Percentiles rank a stretch among this genome's conserved stretches.
Evolutionary conservation across 37 sponge, comb jelly and placozoan genomes (phyloP).

Genomic region (Chondrilla cf. caribensis): DNA sequence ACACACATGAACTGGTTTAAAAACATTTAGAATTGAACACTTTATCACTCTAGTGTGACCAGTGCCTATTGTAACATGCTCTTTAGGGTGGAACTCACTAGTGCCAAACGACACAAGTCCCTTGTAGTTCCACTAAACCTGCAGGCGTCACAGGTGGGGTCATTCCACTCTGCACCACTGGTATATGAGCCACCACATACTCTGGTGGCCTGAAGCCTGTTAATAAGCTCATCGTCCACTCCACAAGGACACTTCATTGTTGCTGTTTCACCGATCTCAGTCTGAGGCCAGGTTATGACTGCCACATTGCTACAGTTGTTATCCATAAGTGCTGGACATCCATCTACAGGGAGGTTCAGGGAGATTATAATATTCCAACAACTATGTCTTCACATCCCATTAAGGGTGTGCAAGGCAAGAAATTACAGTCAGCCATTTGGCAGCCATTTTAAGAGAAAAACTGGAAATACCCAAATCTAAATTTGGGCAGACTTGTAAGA

Average conservation of each 20-base stretch:
- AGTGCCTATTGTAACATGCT: no score
- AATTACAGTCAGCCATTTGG: no score
- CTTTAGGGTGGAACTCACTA: conserved; percentile 34
- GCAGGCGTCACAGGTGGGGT: conserved; percentile 18
- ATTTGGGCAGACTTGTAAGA: no score
- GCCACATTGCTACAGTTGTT: background rate
- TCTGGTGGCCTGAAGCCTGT: conserved; percentile 21
- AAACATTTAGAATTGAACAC: no score
- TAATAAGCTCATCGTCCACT: background rate
- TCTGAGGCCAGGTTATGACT: conserved; percentile 30
- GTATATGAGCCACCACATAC: conserved; percentile 44
- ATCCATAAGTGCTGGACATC: background rate
- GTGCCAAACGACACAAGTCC: conserved; percentile 27
- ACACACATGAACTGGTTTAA: no score
- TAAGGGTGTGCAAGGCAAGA: no score
- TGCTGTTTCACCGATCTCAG: conserved; percentile 27
- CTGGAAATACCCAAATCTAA: no score
- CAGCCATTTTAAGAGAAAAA: no score
- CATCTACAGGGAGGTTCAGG: background rate
- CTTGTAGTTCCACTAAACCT: conserved; percentile 24
- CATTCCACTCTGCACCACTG: conserved; percentile 38
- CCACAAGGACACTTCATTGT: conserved; percentile 44
- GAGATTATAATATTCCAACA: no score
- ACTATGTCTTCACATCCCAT: no score
- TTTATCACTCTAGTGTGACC: no score